Evolutionary conservation across 2,797 vertebrate genomes (phyloP).

Genomic region (Cetoscarus ocellatus): DNA sequence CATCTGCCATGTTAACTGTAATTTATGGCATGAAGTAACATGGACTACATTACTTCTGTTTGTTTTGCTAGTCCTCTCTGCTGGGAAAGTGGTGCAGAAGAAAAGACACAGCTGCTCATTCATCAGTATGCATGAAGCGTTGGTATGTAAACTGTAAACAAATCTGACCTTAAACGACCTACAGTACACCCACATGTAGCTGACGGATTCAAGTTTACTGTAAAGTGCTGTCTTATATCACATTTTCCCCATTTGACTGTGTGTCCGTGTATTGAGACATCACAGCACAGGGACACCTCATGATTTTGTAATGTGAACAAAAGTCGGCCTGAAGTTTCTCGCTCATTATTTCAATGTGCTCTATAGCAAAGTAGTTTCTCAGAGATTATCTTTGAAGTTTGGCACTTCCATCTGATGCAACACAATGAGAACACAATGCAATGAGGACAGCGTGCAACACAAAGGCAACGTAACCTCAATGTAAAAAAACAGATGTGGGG

Average conservation of each 20-base stretch:
- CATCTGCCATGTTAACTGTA: slow-evolving; percentile 11
- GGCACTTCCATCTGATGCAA: slow-evolving; percentile 64
- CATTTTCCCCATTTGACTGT: not conserved
- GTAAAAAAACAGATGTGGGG: not conserved
- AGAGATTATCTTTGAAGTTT: slow-evolving; percentile 58
- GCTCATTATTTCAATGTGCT: slow-evolving; percentile 46
- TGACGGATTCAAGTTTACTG: slow-evolving; percentile 9
- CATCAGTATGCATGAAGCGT: slow-evolving; percentile 34
- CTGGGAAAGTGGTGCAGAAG: slow-evolving; percentile 30
- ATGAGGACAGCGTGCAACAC: not conserved
- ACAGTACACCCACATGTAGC: slow-evolving; percentile 6
- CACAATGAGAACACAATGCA: slow-evolving; percentile 47
- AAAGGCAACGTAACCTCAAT: not conserved
- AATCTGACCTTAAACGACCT: slow-evolving; percentile 19
- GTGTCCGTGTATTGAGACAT: not conserved
- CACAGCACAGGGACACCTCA: not conserved
- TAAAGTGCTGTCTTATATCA: not conserved
- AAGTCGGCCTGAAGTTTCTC: slow-evolving; percentile 9
- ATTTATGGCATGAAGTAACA: slow-evolving; percentile 2
- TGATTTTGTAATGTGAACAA: not conserved
- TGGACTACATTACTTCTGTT: not conserved
- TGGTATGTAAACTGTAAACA: no score
- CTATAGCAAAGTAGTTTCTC: slow-evolving; percentile 1
- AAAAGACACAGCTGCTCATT: slow-evolving; percentile 24
- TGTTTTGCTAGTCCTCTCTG: not conserved